Evolutionary conservation across 2,888 invertebrate species (phyloP), one percentile per base, ranked within the genome.

Genomic region (Boloria euphrosyne): DNA sequence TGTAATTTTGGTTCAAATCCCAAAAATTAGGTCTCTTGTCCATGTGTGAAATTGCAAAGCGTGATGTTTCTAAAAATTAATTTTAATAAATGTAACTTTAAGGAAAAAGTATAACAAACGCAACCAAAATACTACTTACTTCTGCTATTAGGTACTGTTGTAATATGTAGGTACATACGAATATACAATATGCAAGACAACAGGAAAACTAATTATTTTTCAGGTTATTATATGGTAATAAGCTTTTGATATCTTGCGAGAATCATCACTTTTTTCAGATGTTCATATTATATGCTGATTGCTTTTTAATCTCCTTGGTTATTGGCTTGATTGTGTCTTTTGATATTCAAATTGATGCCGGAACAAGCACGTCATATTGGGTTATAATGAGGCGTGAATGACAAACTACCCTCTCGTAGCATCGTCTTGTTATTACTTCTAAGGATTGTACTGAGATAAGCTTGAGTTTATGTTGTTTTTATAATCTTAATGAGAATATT

Each of bases 341-440:
- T 82, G 80, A 83, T 83, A 84, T 85, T 85, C 76, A 86, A 86
- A 86, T 85, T 77, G 73, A 73, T 77, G 73, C 72, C 70, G 72
- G 75, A 82, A 80, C 78, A 70, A 66, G 65, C 72, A 74, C 75
- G 77, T 80, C 80, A 81, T 78, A 44, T 76, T 62, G 70, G 54
- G 65, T 66, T 67, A 76, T 85, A 85, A 87, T 84, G 81, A 84
- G 81, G 76, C 78, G 77, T 80, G 74, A 79, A 84, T 86, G 85
- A 87, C 80, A 86, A 87, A 86, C 82, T 84, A 84, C 80, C 80
- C 83, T 82, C 76, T 17, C 79, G 22, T 51, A 31, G 44, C 81
- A 83, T 77, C 85, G 84, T 85, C 86, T 83, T 85, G 84, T 75
- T 76, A 76, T 77, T 74, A 79, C 73, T 77, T 78, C 72, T 57